phyloP scores from a whole-genome alignment of 2,797 vertebrate species.

The Hemitrygon akajei region DNA sequence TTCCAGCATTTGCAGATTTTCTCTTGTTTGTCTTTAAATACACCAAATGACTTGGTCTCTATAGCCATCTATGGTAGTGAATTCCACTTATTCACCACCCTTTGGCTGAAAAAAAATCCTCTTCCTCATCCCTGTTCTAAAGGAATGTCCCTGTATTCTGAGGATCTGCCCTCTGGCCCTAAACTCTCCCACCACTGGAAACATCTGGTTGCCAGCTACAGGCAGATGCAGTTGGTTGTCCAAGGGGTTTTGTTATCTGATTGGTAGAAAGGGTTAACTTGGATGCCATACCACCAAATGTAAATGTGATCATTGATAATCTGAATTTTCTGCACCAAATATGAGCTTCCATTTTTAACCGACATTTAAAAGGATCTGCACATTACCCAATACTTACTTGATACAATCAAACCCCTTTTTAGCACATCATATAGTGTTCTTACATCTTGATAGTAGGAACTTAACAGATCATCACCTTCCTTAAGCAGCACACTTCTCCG shows the following conservation, averaged over 20 bases:
- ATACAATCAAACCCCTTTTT: slow-evolving; percentile 72
- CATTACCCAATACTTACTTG: slow-evolving; percentile 66
- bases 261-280: not conserved
- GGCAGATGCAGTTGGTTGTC: not conserved
- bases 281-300: not conserved
- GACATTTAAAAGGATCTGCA: not conserved
- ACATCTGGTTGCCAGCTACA: not conserved
- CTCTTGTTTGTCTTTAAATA: too few species aligned
- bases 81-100: too few species aligned
- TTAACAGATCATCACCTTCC: slow-evolving; percentile 52
- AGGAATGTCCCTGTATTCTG: too few species aligned
- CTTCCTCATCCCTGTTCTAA: too few species aligned
- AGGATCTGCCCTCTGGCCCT: too few species aligned
- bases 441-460: slow-evolving; percentile 70
- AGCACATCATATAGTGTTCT: slow-evolving; percentile 77
- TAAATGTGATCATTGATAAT: not conserved
- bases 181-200: too few species aligned
- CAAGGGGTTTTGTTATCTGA: not conserved
- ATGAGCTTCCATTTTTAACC: not conserved
- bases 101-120: too few species aligned
- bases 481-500: slow-evolving; percentile 68
- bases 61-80: too few species aligned
- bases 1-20: too few species aligned
- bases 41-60: too few species aligned
- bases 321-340: not conserved